Base-by-base conservation (phyloP, 2,888 invertebrate species). In the Ennomos erosarius region DNA sequence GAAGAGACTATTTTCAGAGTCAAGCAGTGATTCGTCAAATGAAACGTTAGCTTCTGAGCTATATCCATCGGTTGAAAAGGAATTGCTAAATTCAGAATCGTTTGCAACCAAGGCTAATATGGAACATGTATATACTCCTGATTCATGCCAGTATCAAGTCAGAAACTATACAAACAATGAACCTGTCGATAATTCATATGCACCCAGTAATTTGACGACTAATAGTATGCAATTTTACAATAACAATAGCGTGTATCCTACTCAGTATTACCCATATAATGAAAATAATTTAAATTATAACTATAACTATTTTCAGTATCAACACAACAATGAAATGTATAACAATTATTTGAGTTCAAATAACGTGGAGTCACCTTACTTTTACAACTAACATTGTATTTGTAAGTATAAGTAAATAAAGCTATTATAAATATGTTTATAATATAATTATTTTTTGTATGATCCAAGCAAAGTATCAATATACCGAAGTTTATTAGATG, bases 1-100 rank as follows among this genome's bases (percentile, higher is more conserved):
- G 68, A 96, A 95, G 74, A 95, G 93, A 70, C 93, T 94, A 65
- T 82, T 73, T 0, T 81, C 79, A 0, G 87, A 85, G 57, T 82
- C 81, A 2, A 79, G 59, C 36, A 54, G 79, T 55, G 84, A 86
- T 52, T 73, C 79, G 1, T 81, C 82, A 0, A 73, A 62, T 36
- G 81, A 82, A 55, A 68, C 61, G 8, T 49, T 54, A 11, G 48
- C 55, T 38, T 59, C 66, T 36, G 62, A 66, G 0, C 40, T 55
- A 43, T 56, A 73, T 45, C 34, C 53, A 10, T 49, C 59, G 33
- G 47, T 55, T 3, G 43, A 46, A 10, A 55, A 10, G 9, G 54
- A 55, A 38, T 9, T 42, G 38, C 34, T 58, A 38, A 12, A 33
- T 34, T 9, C 33, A 13, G 8, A 44, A 10, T n/a, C 16, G 33